Evolutionary conservation across 1,140 invertebrate species (phyloP).

Genomic region (Psix sp.): DNA sequence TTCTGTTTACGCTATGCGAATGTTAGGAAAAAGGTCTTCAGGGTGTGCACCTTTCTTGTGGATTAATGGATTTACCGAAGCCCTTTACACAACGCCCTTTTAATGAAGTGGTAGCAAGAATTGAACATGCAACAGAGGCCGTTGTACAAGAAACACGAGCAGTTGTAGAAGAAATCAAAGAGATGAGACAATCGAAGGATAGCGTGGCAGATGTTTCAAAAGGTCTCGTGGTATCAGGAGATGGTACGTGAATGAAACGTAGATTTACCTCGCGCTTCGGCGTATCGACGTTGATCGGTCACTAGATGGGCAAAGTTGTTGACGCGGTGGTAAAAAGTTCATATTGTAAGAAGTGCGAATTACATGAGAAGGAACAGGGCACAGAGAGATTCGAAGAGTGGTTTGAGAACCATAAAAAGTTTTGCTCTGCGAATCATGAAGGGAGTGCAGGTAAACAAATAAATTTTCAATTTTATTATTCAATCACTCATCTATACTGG

Average conservation of each 20-base stretch:
- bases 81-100: background rate
- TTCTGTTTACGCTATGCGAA: too few relatives aligned
- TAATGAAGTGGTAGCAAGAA: conserved; percentile 11
- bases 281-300: conserved; percentile 26
- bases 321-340: conserved; percentile 16
- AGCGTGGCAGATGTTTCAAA: background rate
- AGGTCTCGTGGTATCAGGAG: conserved; percentile 25
- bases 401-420: conserved; percentile 5
- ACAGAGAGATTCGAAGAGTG: conserved; percentile 8
- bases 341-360: conserved; percentile 9
- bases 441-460: conserved; percentile 31
- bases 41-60: conserved; percentile 2
- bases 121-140: background rate
- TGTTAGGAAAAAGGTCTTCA: background rate
- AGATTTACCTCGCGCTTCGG: conserved; percentile 40
- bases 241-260: conserved; percentile 39
- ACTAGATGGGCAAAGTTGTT: conserved; percentile 18
- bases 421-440: conserved; percentile 38
- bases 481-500: too few relatives aligned
- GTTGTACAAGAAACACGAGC: conserved; percentile 2
- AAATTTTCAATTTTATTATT: too few relatives aligned
- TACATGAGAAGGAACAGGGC: background rate
- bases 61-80: background rate
- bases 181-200: background rate
- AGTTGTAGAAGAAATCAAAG: conserved; percentile 11